Evolutionary conservation across 1,140 invertebrate species (phyloP).

Genomic region (Octopus sinensis): DNA sequence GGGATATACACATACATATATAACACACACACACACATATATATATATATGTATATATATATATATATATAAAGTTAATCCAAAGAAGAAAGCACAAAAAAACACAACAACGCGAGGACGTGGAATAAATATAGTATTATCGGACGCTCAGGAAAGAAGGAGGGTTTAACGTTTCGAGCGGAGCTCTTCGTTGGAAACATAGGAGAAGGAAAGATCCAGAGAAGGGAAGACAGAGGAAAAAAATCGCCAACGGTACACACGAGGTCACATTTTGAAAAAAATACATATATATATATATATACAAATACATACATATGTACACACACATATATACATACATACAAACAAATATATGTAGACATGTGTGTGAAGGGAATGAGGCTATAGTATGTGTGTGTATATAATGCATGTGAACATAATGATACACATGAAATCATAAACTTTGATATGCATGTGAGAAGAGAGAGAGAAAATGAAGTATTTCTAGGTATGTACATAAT

Average conservation of each 20-base stretch:
- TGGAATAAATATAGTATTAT: no score
- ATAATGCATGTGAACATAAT: neutral
- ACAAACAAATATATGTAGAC: neutral
- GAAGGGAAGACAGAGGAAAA: no score
- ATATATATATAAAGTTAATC: no score
- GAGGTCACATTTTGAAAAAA: no score
- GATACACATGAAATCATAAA: neutral
- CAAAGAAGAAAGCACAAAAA: no score
- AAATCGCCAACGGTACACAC: no score
- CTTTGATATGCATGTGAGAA: neutral
- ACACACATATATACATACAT: neutral
- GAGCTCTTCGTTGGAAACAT: no score
- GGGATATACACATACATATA: neutral
- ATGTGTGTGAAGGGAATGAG: neutral
- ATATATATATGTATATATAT: neutral
- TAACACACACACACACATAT: neutral
- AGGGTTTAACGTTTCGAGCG: no score
- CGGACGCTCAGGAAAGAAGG: no score
- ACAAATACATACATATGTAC: neutral
- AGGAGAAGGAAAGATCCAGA: no score
- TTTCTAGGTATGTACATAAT: neutral
- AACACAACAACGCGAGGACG: no score
- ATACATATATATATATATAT: constrained; percentile 7
- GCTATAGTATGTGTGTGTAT: neutral
- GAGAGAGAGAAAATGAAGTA: neutral